These are phyloP conservation scores for Polypterus senegalus DNA, from an alignment of 2,113 vertebrate genomes.

Conservation along the genomic window DNA sequence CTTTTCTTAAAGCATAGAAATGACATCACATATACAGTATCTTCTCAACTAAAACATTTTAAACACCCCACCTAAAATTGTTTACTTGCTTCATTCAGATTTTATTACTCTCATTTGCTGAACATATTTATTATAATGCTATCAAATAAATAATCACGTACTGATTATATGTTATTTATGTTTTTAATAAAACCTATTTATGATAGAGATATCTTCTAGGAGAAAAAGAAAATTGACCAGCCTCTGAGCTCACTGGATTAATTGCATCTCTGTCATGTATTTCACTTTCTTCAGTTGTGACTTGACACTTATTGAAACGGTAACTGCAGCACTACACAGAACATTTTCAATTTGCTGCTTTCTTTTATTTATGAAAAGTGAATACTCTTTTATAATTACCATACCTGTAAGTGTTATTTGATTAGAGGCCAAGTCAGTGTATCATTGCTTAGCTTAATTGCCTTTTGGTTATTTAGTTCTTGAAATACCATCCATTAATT, in stretches of 20 bases:
- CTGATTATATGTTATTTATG: too few relatives aligned
- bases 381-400: neutral
- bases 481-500: constrained; percentile 37
- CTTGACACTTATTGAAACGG: neutral
- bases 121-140: too few relatives aligned
- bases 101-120: too few relatives aligned
- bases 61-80: too few relatives aligned
- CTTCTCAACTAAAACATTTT: too few relatives aligned
- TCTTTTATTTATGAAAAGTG: constrained; percentile 3
- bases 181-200: too few relatives aligned
- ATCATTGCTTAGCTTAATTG: constrained; percentile 32
- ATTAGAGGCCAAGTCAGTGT: constrained; percentile 29
- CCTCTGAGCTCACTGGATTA: neutral
- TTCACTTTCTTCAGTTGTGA: neutral
- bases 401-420: constrained; percentile 16
- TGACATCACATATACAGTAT: too few relatives aligned
- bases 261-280: neutral
- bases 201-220: too few relatives aligned
- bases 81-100: too few relatives aligned
- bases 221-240: neutral
- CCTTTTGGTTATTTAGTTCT: constrained; percentile 32
- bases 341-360: neutral
- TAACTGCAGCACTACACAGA: neutral
- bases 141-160: too few relatives aligned
- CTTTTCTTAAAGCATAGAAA: too few relatives aligned